Evolutionary conservation across 1,140 invertebrate species (phyloP), one percentile per base, ranked within the genome.

Genomic region (Drosophila parvula): DNA sequence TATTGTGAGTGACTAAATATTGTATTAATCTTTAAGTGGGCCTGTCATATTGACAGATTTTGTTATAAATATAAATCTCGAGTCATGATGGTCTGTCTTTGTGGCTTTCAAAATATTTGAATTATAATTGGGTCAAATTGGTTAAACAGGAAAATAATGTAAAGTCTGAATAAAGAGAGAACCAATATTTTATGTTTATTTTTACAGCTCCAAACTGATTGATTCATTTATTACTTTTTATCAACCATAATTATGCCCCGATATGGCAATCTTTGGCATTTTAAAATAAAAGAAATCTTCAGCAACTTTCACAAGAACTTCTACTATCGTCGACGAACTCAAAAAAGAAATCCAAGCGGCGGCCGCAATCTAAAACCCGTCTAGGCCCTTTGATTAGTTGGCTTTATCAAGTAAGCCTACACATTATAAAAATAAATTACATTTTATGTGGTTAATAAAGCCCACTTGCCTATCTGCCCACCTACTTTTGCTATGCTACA

Each of bases 341-440:
- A 16, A 32, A 36, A 62, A 53, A 45, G 38, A 67, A 69, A 58
- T 38, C 56, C 58, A 18, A 12, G 36, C 34, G 30, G 22, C 32
- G 56, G 62, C 38, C 11, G 56, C 68, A 27, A 74, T 60, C 38
- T 43, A 47, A 60, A 77, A 68, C 71, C 71, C 50, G 75, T 76
- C 76, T 79, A 67, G 83, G 58, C 51, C 50, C 53, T 57, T 41
- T 41, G 34, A 44, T 75, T 75, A 75, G 34, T 30, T 38, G 48
- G 38, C 74, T 57, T 57, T 78, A 86, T 82, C 82, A 61, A 53
- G 48, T 77, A 77, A 77, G 71, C 79, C 82, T 55, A 86, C 82
- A 64, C 63, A 63, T 71, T 74, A 76, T 73, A 73, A 62, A 80
- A 76, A 61, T 62, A 63, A 68, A 85, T 62, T 61, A 79, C 60